phyloP scores from a whole-genome alignment of 2,888 invertebrate genomes.

The Diadromus collaris region DNA sequence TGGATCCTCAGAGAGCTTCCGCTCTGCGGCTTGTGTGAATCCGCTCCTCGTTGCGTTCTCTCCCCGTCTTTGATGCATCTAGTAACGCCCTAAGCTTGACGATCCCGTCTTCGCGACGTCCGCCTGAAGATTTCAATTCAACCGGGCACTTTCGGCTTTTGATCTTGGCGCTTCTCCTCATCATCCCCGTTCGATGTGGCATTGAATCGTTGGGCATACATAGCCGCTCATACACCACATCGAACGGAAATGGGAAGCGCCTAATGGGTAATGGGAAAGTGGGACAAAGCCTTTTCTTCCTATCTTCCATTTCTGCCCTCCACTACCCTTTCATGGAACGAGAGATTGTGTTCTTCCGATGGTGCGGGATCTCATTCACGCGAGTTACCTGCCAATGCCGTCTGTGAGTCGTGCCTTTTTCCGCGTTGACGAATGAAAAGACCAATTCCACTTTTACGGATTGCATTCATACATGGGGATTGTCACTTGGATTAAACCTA shows the following conservation, averaged over 20 bases:
- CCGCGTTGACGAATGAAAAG: too few species aligned
- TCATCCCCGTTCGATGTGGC: not conserved
- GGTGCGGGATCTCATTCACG: too few species aligned
- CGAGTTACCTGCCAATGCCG: too few species aligned
- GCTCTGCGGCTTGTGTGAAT: not conserved
- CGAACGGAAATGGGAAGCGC: not conserved
- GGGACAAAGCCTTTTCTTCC: not conserved
- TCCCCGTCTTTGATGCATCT: not conserved
- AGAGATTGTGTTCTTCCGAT: too few species aligned
- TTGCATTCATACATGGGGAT: too few species aligned
- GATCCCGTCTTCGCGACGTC: not conserved
- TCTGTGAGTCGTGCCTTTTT: too few species aligned
- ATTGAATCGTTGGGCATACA: not conserved
- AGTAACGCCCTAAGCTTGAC: not conserved
- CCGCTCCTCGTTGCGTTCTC: not conserved
- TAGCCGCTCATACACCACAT: not conserved
- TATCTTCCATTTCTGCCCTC: not conserved
- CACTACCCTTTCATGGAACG: not conserved
- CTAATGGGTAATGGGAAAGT: not conserved
- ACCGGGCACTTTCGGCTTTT: constrained; percentile 24
- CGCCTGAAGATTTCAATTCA: not conserved
- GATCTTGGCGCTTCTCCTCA: not conserved
- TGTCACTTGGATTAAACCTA: too few species aligned
- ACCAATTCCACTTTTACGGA: too few species aligned
- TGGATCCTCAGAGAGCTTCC: not conserved